These are phyloP conservation scores for Sesamia nonagrioides DNA, from an alignment of 1,140 invertebrate genomes.

Conservation along the genomic window DNA sequence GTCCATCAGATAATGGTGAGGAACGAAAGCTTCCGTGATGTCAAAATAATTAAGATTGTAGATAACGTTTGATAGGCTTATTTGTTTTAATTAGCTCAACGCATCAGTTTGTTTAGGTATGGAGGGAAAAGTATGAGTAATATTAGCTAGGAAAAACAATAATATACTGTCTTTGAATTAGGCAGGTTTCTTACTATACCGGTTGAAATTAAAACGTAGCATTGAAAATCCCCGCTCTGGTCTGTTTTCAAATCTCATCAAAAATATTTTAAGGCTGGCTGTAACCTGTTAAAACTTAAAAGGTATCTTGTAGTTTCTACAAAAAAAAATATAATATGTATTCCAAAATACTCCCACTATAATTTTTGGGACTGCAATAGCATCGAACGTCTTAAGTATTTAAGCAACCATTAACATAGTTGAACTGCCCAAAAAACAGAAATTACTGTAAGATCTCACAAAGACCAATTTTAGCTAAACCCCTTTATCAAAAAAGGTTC, in stretches of 20 bases:
- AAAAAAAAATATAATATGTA: not conserved
- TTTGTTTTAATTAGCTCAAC: constrained; percentile 44
- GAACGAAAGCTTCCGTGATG: constrained; percentile 45
- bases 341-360: not conserved
- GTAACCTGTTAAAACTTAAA: too few relatives aligned
- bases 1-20: constrained; percentile 31
- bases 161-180: not conserved
- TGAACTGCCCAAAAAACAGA: constrained; percentile 11
- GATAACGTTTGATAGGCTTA: constrained; percentile 41
- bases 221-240: too few relatives aligned
- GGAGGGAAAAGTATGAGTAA: not conserved
- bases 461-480: constrained; percentile 25
- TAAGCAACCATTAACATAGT: not conserved
- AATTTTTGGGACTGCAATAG: not conserved
- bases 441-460: constrained; percentile 21
- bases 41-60: constrained; percentile 42
- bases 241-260: too few relatives aligned
- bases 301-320: too few relatives aligned
- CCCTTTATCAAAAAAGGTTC: constrained; percentile 46
- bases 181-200: not conserved
- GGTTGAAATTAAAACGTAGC: too few relatives aligned
- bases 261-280: too few relatives aligned
- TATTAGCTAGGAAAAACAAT: not conserved
- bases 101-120: not conserved
- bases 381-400: not conserved